These are phyloP conservation scores for Lithobates pipiens DNA, from an alignment of 2,797 vertebrate species.

Conservation along the genomic window DNA sequence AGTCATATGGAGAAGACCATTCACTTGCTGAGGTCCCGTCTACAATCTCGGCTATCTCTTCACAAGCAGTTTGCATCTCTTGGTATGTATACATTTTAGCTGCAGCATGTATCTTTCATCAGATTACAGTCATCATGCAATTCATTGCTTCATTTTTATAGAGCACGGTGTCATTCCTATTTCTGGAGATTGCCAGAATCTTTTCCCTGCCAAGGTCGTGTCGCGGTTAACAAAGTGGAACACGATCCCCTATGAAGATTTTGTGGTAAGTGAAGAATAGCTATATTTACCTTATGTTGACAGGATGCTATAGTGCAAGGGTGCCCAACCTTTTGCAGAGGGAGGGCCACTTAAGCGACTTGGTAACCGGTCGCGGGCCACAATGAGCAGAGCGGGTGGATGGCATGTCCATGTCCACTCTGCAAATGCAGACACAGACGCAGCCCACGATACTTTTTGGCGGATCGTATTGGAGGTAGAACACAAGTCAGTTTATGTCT, in stretches of 20 bases:
- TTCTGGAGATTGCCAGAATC: slow-evolving; percentile 89
- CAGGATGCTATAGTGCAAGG: background rate
- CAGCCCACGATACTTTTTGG: too few species aligned
- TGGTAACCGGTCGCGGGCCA: too few species aligned
- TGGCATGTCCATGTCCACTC: too few species aligned
- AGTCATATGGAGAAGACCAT: slow-evolving; percentile 97
- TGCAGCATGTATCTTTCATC: background rate
- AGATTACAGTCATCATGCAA: background rate
- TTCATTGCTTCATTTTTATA: slow-evolving; percentile 65
- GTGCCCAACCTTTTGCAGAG: too few species aligned
- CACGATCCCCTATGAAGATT: slow-evolving; percentile 85
- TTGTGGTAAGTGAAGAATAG: slow-evolving; percentile 75
- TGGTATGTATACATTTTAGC: slow-evolving; percentile 73
- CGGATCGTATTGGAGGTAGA: too few species aligned
- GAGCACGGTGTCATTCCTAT: slow-evolving; percentile 93
- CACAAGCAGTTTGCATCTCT: slow-evolving; percentile 95
- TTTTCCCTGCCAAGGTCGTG: slow-evolving; percentile 93
- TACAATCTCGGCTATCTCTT: slow-evolving; percentile 91
- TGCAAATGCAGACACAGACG: too few species aligned
- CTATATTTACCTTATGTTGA: background rate
- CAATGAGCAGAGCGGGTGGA: too few species aligned
- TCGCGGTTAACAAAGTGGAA: slow-evolving; percentile 90
- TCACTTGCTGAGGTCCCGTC: slow-evolving; percentile 88
- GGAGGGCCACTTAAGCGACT: too few species aligned
- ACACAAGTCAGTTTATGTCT: too few species aligned